A percentile compares a stretch with the other conserved stretches of the same genome.
Conservation (phyloP, 2,797 vertebrate genomes). For the Prionace glauca region DNA sequence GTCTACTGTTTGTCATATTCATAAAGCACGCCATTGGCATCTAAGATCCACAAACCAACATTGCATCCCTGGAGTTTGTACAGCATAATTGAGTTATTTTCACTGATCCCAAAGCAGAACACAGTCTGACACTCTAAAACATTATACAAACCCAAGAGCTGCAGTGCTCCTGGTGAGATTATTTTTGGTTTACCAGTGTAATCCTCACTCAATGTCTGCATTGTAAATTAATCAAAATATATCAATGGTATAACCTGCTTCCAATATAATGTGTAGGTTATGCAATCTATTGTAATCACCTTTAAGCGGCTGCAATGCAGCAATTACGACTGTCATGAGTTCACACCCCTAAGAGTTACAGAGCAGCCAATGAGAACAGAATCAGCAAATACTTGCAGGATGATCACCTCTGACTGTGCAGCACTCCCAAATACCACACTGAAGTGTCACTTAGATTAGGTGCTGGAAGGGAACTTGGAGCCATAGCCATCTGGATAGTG, state of each 20-base stretch:
- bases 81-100: neutral
- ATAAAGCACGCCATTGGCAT: neutral
- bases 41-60: neutral
- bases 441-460: neutral
- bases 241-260: neutral
- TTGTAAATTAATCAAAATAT: neutral
- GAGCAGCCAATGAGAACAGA: neutral
- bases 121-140: neutral
- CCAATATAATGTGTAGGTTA: neutral
- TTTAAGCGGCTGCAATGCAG: neutral
- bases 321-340: neutral
- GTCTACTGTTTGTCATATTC: neutral
- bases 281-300: neutral
- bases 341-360: neutral
- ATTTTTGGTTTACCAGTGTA: neutral
- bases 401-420: neutral
- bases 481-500: neutral
- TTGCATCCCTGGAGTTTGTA: neutral
- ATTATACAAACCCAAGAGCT: neutral
- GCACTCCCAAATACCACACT: neutral
- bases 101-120: neutral
- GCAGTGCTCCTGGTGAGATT: neutral
- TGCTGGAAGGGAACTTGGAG: neutral
- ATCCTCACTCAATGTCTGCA: neutral
- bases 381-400: neutral